Base-by-base conservation (phyloP, 1,140 invertebrate species). In the Caenorhabditis briggsae region DNA sequence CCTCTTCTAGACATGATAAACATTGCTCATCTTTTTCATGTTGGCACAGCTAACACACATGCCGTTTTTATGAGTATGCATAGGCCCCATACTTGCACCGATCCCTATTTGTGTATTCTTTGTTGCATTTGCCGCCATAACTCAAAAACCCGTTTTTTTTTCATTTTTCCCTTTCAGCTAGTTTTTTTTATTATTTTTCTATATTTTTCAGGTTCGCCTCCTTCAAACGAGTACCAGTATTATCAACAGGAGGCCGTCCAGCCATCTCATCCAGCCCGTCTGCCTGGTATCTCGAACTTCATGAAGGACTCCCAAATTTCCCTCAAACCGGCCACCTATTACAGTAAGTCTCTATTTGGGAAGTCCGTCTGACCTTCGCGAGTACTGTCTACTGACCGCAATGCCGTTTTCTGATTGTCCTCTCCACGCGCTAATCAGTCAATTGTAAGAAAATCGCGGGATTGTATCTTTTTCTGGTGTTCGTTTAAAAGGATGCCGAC, bases 301-400 rank as follows among this genome's bases (percentile, higher is more conserved):
- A 78, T 78, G 70, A 78, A 78, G 70, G 70, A 78, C 70, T 78
- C 70, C 50, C 70, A 78, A 78, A 5, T 78, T 78, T 78, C 70
- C 70, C 46, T 78, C 1, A 78, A 78, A 78, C 70, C 70, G 41
- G 70, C 70, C 50, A 18, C 70, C 14, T 78, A 78, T 78, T 78
- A 78, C 70, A 46, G 70, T 78, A 78, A 78, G 70, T 78, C 50
- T 33, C 33, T 33, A 33, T n/a, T 9, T n/a, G 56, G 56, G 56
- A 14, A 14, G 46, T 23, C 33, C 5, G 33, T 6, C n/a, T 78
- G 70, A 78, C 70, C 70, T 78, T 78, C 70, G 70, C 46, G 18
- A 25, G 11, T 46, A 5, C 33, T 16, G 25, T 70, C 14, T 70
- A 70, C 23, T 78, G 46, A 78, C 70, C 70, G 70, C 70, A 78